These are phyloP conservation scores for Yoshiicerus persimilis DNA, from an alignment of 1,140 invertebrate genomes.

Conservation along the genomic window DNA sequence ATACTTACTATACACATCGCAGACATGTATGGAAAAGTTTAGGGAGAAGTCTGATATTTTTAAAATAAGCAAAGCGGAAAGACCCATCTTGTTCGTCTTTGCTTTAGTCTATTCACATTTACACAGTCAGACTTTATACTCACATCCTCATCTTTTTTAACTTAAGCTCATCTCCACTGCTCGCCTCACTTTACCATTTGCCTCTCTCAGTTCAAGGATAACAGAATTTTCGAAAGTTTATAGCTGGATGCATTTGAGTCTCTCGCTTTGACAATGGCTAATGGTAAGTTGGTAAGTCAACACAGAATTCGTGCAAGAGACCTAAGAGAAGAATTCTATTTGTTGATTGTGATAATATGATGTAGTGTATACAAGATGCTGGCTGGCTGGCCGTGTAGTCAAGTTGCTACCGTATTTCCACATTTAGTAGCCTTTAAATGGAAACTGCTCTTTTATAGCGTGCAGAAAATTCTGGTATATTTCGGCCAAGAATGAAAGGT, in stretches of 20 bases:
- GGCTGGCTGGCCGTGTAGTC: too few species aligned
- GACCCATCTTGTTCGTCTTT: background rate
- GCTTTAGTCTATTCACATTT: background rate
- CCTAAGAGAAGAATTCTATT: background rate
- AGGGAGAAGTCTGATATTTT: background rate
- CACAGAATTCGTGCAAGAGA: background rate
- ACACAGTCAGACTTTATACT: background rate
- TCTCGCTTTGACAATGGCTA: background rate
- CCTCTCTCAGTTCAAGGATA: background rate
- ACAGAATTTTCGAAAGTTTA: background rate
- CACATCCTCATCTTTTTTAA: background rate
- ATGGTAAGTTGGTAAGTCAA: background rate
- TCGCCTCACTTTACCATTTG: background rate
- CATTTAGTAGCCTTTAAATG: too few species aligned
- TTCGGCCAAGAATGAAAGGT: background rate
- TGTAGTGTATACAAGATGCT: background rate
- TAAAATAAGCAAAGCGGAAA: background rate
- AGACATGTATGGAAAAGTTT: background rate
- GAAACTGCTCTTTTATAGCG: too few species aligned
- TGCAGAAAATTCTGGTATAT: too few species aligned
- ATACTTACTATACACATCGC: background rate
- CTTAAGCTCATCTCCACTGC: background rate
- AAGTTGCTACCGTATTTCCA: background rate
- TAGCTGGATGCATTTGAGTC: background rate
- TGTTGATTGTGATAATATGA: constrained; percentile 18